A percentile compares a stretch with the other conserved stretches of the same genome.
These are phyloP conservation scores for Cantharis rufa DNA, from an alignment of 2,888 invertebrate genomes.

Conservation along the genomic window DNA sequence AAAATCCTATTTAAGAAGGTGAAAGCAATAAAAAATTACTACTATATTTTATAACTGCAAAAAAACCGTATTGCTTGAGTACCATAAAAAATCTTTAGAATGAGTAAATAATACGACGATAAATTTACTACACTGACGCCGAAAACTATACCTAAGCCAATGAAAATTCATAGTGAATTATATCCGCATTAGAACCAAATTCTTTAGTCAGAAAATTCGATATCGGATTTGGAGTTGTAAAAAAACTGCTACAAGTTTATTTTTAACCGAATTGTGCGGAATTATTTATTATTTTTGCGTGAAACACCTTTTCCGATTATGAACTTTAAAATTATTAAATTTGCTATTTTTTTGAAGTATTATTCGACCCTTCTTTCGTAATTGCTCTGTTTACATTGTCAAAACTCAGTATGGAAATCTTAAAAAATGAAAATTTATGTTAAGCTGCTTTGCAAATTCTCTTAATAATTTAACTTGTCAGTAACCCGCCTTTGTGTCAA, in stretches of 20 bases:
- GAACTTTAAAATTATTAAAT: background rate
- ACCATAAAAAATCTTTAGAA: background rate
- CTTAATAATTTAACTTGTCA: conserved; percentile 10
- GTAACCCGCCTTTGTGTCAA: conserved; percentile 3
- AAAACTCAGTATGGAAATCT: background rate
- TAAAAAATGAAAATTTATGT: background rate
- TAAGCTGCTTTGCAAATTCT: conserved; percentile 4
- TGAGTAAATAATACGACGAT: background rate
- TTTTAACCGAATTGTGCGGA: background rate
- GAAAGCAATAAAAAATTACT: background rate
- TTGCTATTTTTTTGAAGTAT: background rate
- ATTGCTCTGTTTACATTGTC: background rate
- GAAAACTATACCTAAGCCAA: conserved; percentile 1
- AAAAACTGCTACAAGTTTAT: background rate
- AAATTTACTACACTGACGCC: background rate
- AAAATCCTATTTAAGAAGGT: no score
- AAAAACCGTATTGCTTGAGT: background rate
- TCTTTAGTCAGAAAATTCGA: conserved; percentile 1
- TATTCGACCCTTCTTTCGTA: background rate
- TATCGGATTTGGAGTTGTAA: conserved; percentile 15
- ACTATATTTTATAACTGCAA: background rate
- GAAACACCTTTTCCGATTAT: background rate
- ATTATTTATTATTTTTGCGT: background rate
- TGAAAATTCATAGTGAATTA: conserved; percentile 12
- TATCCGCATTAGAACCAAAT: conserved; percentile 1